These are phyloP conservation scores for Gasterosteus aculeatus DNA, from an alignment of 2,113 vertebrate species.

Conservation along the genomic window DNA sequence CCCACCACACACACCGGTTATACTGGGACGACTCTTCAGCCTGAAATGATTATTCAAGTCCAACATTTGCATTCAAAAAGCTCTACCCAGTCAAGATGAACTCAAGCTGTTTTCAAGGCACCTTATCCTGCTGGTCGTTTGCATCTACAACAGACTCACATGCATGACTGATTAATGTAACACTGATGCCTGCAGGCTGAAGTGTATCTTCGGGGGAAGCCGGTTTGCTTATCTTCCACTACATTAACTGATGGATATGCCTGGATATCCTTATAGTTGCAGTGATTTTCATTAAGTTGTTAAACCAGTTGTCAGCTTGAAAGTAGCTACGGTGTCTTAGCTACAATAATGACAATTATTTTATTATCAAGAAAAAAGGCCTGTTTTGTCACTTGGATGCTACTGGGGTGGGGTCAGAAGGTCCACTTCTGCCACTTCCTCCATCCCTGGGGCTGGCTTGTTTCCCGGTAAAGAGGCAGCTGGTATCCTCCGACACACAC, in stretches of 20 bases:
- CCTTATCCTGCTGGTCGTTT: conserved; percentile 12
- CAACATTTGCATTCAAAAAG: conserved; percentile 61
- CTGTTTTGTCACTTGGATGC: conserved; percentile 20
- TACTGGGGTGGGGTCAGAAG: conserved; percentile 26
- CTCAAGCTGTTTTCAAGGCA: conserved; percentile 33
- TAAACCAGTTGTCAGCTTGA: background rate
- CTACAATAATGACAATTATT: background rate
- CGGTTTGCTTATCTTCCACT: background rate
- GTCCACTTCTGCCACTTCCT: conserved; percentile 44
- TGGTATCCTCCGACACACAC: conserved; percentile 22
- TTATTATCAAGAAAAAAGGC: background rate
- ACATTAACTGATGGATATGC: background rate
- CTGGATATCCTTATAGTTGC: background rate
- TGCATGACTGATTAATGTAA: conserved; percentile 10
- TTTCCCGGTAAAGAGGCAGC: conserved; percentile 44
- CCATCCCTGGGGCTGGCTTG: conserved; percentile 42
- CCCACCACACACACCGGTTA: conserved; percentile 19
- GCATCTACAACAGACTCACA: background rate
- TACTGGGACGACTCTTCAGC: conserved; percentile 6
- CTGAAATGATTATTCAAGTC: conserved; percentile 55
- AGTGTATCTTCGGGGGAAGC: no score
- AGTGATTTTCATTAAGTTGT: conserved; percentile 1
- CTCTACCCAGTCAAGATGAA: conserved; percentile 22
- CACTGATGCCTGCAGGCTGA: background rate
- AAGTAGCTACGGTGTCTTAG: background rate